These are phyloP conservation scores for Cataglyphis livida DNA, from an alignment of 2,888 invertebrate species.

Conservation along the genomic window DNA sequence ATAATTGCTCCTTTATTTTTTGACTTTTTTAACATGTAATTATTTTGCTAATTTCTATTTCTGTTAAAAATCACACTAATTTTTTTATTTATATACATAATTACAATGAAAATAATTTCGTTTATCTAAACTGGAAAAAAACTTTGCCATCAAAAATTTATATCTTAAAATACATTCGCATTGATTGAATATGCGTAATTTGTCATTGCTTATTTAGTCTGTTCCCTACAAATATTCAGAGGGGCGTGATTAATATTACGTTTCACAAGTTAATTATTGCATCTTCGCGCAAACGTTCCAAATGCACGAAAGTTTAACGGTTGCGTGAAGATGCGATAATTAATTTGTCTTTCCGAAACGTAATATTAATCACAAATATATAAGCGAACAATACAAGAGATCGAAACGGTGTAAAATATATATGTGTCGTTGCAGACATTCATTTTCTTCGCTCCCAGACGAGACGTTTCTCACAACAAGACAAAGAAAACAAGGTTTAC, in stretches of 20 bases:
- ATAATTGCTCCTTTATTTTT: neutral
- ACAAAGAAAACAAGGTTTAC: slow-evolving; percentile 39
- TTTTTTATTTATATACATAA: neutral
- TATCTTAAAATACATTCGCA: neutral
- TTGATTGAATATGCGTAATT: neutral
- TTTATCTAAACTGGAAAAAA: neutral
- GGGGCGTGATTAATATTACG: slow-evolving; percentile 21
- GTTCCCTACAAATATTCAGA: neutral
- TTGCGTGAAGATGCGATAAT: neutral
- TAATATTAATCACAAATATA: slow-evolving; percentile 27
- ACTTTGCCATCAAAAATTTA: neutral
- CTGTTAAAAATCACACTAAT: too few relatives aligned
- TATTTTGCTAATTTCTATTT: neutral
- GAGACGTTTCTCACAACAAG: neutral
- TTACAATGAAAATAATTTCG: neutral
- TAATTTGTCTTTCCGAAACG: slow-evolving; percentile 4
- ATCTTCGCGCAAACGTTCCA: neutral
- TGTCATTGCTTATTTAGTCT: slow-evolving; percentile 1
- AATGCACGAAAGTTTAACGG: slow-evolving; percentile 16
- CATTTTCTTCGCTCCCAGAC: slow-evolving; percentile 34
- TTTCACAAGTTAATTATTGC: slow-evolving; percentile 14
- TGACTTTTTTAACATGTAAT: neutral
- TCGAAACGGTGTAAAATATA: slow-evolving; percentile 6
- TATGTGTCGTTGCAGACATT: slow-evolving; percentile 9
- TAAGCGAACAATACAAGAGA: neutral